A percentile compares a stretch with the other conserved stretches of the same genome.
phyloP scores from a whole-genome alignment of 2,888 invertebrate species.

The Dastarcus helophoroides region DNA sequence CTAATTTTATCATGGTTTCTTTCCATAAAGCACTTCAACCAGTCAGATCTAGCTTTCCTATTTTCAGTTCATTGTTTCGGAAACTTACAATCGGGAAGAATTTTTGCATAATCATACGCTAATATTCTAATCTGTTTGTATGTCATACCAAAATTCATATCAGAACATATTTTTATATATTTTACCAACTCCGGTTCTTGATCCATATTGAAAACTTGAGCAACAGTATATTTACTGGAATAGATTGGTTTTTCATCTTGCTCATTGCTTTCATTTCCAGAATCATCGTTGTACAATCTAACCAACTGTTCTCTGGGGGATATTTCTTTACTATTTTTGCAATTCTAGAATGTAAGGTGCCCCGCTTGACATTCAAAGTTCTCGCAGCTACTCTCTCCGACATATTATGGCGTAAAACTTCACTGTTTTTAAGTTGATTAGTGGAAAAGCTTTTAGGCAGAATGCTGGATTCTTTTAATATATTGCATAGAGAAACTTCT shows the following conservation, averaged over 20 bases:
- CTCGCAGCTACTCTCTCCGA: background rate
- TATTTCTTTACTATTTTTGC: background rate
- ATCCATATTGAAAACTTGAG: no score
- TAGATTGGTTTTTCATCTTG: slow-evolving; percentile 2
- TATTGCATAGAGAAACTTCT: no score
- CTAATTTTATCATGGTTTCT: slow-evolving; percentile 8
- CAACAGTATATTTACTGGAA: slow-evolving; percentile 11
- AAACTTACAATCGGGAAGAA: slow-evolving; percentile 6
- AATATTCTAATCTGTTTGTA: slow-evolving; percentile 12
- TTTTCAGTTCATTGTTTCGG: slow-evolving; percentile 7
- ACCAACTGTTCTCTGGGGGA: background rate
- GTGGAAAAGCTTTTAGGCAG: no score
- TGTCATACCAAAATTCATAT: slow-evolving; percentile 14
- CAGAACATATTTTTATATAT: slow-evolving; percentile 13
- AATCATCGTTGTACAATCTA: slow-evolving; percentile 1
- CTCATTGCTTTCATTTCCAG: slow-evolving; percentile 1
- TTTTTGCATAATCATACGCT: slow-evolving; percentile 13
- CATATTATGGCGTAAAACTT: background rate
- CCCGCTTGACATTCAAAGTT: background rate
- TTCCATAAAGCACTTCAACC: slow-evolving; percentile 14
- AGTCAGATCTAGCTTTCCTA: no score
- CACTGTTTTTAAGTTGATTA: no score
- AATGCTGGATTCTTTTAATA: no score
- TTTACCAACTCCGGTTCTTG: slow-evolving; percentile 11
- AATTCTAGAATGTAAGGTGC: slow-evolving; percentile 3